These are phyloP conservation scores for Aphrophora alni DNA, from an alignment of 2,888 invertebrate species.

Conservation along the genomic window DNA sequence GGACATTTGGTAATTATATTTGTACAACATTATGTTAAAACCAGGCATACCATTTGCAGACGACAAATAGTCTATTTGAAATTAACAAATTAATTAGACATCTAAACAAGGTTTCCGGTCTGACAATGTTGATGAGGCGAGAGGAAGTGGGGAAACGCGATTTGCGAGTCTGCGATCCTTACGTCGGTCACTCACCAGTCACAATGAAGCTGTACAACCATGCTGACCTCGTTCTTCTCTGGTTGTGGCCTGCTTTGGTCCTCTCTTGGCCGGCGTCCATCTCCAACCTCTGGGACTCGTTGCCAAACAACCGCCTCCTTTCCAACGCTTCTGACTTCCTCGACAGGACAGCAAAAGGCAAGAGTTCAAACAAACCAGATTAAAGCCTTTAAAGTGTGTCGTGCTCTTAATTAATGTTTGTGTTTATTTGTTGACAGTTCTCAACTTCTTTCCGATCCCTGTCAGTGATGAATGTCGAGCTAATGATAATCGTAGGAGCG, in stretches of 20 bases:
- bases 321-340: constrained; percentile 37
- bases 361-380: background rate
- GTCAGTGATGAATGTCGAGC: constrained; percentile 82
- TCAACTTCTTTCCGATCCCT: constrained; percentile 84
- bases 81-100: no score
- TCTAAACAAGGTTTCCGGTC: no score
- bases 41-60: no score
- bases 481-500: constrained; percentile 69
- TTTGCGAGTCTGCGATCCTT: background rate
- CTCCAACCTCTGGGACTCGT: background rate
- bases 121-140: no score
- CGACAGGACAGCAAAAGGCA: constrained; percentile 42
- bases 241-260: constrained; percentile 23
- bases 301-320: constrained; percentile 29
- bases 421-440: constrained; percentile 61
- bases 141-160: background rate
- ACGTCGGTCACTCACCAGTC: background rate
- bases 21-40: no score
- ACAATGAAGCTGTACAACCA: background rate
- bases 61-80: no score
- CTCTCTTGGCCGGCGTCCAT: constrained; percentile 18
- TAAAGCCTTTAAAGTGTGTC: background rate
- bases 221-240: constrained; percentile 2
- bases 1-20: no score
- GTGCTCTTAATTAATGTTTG: background rate